These are phyloP conservation scores for Campylomormyrus numenius DNA, from an alignment of 2,113 vertebrate species.

Conservation along the genomic window DNA sequence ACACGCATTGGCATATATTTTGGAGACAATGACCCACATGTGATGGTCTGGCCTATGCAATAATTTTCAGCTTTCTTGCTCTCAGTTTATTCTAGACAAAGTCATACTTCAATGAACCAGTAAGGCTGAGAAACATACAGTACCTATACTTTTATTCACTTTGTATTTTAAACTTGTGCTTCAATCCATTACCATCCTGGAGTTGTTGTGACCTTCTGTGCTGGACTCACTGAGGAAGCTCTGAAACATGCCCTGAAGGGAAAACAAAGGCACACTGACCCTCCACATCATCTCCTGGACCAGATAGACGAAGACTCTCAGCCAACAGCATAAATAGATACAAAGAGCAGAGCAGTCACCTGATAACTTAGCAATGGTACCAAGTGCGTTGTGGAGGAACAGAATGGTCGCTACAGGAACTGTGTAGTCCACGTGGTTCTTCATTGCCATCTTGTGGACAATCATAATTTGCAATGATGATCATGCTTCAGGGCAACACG, in stretches of 20 bases:
- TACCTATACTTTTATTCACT: background rate
- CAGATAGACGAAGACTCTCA: background rate
- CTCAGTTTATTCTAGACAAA: background rate
- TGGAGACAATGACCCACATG: background rate
- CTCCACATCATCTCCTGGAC: background rate
- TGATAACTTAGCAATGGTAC: background rate
- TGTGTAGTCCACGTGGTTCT: background rate
- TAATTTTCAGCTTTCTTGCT: background rate
- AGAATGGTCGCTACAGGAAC: background rate
- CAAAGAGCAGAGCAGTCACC: background rate
- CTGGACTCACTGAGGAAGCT: constrained; percentile 7
- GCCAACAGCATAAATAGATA: background rate
- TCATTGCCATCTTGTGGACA: background rate
- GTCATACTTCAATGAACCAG: background rate
- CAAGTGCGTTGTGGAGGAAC: constrained; percentile 1
- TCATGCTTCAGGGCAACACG: background rate
- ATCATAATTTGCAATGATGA: background rate
- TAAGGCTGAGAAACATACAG: background rate
- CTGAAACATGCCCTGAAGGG: background rate
- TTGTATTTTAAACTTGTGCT: background rate
- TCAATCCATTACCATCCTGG: background rate
- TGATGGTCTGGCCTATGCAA: background rate
- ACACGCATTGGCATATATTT: background rate
- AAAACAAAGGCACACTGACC: background rate
- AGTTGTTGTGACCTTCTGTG: background rate